A percentile compares a stretch with the other conserved stretches of the same genome.
Conservation (phyloP, 2,113 vertebrate species). For the Semicossyphus pulcher region DNA sequence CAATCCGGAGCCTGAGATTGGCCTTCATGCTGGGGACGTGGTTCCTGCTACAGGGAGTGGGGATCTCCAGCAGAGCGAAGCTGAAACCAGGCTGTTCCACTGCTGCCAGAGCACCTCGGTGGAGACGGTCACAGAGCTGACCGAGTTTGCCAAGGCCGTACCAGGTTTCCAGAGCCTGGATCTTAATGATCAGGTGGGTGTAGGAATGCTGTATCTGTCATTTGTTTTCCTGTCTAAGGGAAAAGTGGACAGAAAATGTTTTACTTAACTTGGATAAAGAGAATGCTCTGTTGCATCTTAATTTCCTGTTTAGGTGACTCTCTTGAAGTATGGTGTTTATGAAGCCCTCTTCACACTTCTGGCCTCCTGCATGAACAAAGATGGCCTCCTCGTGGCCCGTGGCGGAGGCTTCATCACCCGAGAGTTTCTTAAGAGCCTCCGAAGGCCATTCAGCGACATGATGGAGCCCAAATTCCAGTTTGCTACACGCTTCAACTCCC, state of each 20-base stretch:
- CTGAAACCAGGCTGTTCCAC: conserved; percentile 93
- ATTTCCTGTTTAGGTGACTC: conserved; percentile 82
- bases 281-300: neutral
- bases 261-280: neutral
- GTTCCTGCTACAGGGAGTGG: conserved; percentile 80
- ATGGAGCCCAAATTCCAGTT: conserved; percentile 99
- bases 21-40: conserved; percentile 79
- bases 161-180: conserved; percentile 92
- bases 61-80: conserved; percentile 90
- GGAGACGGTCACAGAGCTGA: conserved; percentile 94
- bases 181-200: conserved; percentile 92
- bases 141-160: conserved; percentile 96
- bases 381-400: conserved; percentile 94
- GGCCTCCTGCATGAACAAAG: conserved; percentile 98
- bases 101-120: conserved; percentile 97
- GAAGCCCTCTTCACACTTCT: conserved; percentile 97
- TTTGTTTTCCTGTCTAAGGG: too few relatives aligned
- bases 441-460: conserved; percentile 95
- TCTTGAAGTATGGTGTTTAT: conserved; percentile 95
- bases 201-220: neutral
- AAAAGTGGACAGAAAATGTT: neutral
- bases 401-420: conserved; percentile 96
- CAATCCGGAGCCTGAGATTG: conserved; percentile 83
- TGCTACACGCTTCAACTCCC: conserved; percentile 94
- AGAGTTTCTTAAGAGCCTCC: conserved; percentile 96